These are phyloP conservation scores for Mellilla xanthometata DNA, from an alignment of 2,888 invertebrate species.

Conservation along the genomic window DNA sequence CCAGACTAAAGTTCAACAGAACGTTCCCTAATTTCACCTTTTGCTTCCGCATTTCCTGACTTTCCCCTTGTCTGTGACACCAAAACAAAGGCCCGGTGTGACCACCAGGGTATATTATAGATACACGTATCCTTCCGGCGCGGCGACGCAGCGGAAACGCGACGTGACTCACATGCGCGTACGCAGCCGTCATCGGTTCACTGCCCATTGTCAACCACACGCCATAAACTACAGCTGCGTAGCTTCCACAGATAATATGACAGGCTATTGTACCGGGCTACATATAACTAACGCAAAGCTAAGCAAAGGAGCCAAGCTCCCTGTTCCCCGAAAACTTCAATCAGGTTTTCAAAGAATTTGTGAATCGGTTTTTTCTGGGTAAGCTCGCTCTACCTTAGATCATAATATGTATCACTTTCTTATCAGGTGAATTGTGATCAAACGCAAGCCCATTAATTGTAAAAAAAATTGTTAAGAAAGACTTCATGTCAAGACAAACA, in stretches of 20 bases:
- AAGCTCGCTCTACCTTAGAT: too few species aligned
- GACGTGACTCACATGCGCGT: slow-evolving; percentile 62
- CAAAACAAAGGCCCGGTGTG: slow-evolving; percentile 16
- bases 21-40: slow-evolving; percentile 8
- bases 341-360: too few species aligned
- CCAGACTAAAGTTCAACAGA: too few species aligned
- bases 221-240: slow-evolving; percentile 21
- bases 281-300: too few species aligned
- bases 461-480: too few species aligned
- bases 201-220: slow-evolving; percentile 61
- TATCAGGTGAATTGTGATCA: too few species aligned
- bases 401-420: too few species aligned
- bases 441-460: too few species aligned
- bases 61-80: slow-evolving; percentile 15
- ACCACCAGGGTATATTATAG: slow-evolving; percentile 34
- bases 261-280: slow-evolving; percentile 9
- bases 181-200: slow-evolving; percentile 44
- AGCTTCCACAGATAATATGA: slow-evolving; percentile 24
- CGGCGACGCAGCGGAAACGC: slow-evolving; percentile 53
- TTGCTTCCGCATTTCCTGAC: slow-evolving; percentile 20
- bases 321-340: too few species aligned
- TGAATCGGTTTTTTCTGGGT: too few species aligned
- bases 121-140: slow-evolving; percentile 59
- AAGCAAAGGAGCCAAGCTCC: too few species aligned
- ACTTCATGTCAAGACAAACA: too few species aligned